phyloP scores from a whole-genome alignment of 2,888 invertebrate species.

The Anarsia innoxiella region DNA sequence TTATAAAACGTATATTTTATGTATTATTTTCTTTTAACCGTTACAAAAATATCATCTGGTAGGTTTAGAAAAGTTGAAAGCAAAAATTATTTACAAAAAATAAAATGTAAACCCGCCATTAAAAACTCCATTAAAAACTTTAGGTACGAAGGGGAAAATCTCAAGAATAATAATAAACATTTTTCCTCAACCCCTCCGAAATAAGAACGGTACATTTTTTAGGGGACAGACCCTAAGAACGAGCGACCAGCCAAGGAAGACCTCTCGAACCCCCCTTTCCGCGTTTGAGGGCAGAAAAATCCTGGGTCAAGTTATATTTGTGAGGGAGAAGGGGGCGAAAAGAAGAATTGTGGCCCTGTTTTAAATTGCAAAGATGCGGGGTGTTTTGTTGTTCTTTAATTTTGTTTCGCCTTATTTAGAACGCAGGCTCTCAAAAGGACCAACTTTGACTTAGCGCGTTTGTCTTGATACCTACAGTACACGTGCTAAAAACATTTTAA shows the following conservation, averaged over 20 bases:
- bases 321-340: conserved; percentile 36
- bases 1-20: no score
- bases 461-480: no score
- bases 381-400: conserved; percentile 41
- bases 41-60: no score
- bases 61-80: no score
- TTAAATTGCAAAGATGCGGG: conserved; percentile 58
- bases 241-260: conserved; percentile 32
- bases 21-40: no score
- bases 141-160: conserved; percentile 17
- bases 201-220: conserved; percentile 54
- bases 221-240: conserved; percentile 31
- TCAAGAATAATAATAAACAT: conserved; percentile 37
- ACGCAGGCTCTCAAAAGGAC: no score
- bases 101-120: no score
- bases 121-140: no score
- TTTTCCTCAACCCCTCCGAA: conserved; percentile 39
- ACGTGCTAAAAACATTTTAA: no score
- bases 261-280: conserved; percentile 19
- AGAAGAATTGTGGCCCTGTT: conserved; percentile 61
- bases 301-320: conserved; percentile 29
- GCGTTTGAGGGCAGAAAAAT: conserved; percentile 5
- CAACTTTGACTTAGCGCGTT: no score
- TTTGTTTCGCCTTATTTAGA: no score
- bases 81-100: no score